phyloP scores from a whole-genome alignment of 2,888 invertebrate species.

The Pecten maximus region DNA sequence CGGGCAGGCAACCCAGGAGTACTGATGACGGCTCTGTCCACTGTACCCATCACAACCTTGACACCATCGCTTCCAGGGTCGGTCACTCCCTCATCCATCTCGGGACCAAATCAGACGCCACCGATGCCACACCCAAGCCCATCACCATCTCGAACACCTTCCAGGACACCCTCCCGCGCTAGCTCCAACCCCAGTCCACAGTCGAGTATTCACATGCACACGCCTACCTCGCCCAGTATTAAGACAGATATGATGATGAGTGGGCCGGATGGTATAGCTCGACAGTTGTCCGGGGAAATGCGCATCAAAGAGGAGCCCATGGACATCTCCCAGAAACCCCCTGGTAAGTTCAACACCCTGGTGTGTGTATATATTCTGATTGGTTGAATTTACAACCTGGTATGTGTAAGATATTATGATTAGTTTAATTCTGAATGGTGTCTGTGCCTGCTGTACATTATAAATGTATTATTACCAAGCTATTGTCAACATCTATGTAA shows the following conservation, averaged over 20 bases:
- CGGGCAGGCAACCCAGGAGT: conserved; percentile 1
- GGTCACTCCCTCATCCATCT: conserved; percentile 39
- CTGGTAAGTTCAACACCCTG: not conserved
- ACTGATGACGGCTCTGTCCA: conserved; percentile 36
- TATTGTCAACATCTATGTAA: too few relatives aligned
- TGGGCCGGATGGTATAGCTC: not conserved
- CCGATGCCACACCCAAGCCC: conserved; percentile 55
- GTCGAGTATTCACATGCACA: not conserved
- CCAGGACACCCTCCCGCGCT: conserved; percentile 40
- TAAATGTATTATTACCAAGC: too few relatives aligned
- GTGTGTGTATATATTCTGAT: too few relatives aligned
- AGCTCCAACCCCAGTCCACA: conserved; percentile 27
- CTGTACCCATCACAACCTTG: conserved; percentile 41
- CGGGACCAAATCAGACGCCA: conserved; percentile 49
- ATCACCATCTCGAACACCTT: conserved; percentile 48
- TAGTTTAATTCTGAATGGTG: too few relatives aligned
- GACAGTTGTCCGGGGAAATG: not conserved
- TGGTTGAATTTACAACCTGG: too few relatives aligned
- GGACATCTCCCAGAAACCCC: not conserved
- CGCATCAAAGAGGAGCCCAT: conserved; percentile 22
- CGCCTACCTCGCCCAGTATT: not conserved
- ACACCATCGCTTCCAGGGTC: conserved; percentile 40
- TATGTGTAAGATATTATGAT: too few relatives aligned
- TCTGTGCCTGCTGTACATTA: too few relatives aligned
- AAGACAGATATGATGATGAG: not conserved